Base-by-base conservation (phyloP, 2,797 vertebrate genomes). In the Gymnocypris eckloni region DNA sequence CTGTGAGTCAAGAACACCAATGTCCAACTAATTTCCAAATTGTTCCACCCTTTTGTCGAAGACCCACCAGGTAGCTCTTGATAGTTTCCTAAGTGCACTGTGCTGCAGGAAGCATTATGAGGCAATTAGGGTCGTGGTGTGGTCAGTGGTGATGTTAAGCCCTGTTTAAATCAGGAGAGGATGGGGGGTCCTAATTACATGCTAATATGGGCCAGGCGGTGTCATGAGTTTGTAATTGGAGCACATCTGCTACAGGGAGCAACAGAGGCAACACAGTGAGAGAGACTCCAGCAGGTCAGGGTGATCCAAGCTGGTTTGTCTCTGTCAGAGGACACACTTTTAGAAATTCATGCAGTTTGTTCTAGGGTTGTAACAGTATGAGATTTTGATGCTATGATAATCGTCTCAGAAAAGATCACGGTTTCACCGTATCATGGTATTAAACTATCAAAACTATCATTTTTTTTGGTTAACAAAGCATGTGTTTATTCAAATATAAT, bases 191-290 rank as follows among this genome's bases (percentile, higher is more conserved):
- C 94, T 95, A 95, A 95, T 95, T 94, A 94, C 95, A 96, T 96
- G 95, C 94, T 95, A 96, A 96, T 95, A 94, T 93, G 90, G 95
- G 95, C 92, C 95, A 94, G 92, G 90, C 88, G 94, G 88, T 95
- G 95, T 96, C 95, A 94, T 93, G 93, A 91, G 94, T 95, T 94
- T 95, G 94, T 96, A 96, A 96, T 95, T 96, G 95, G 95, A 94
- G 94, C 94, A 94, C 95, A 96, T 95, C 95, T 96, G 95, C 95
- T 95, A 94, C 93, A 86, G 95, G 95, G 95, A 96, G 94, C 84
- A 20, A 91, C 86, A 91, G 93, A 92, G 92, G 90, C 69, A 76
- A 91, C 91, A 81, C 52, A 66, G 80, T 28, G 28, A 59, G 86
- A 81, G 76, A 85, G 76, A 78, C 84, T 90, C 90, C 85, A 93